Percentiles rank a stretch among this genome's conserved stretches.
Conservation (phyloP, 2,113 vertebrate species). For the Mustela nigripes region DNA sequence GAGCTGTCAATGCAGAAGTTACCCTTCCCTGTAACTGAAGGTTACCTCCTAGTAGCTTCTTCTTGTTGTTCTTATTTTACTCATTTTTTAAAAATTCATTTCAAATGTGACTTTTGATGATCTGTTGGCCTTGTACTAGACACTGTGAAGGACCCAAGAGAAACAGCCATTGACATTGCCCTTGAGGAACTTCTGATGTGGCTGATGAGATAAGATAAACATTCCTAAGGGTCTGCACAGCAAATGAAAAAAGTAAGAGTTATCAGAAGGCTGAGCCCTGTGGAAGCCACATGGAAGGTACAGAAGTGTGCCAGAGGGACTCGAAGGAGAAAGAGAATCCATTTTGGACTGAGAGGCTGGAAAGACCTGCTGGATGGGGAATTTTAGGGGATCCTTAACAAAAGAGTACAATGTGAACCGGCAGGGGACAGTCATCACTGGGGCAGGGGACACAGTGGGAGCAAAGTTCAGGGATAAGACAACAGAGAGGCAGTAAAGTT, state of each 20-base stretch:
- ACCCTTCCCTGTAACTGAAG: background rate
- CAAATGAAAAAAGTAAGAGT: background rate
- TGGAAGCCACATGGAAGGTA: fast-evolving
- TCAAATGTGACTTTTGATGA: background rate
- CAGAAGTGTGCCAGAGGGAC: background rate
- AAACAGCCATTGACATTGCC: background rate
- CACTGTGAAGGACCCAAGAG: background rate
- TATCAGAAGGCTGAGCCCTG: background rate
- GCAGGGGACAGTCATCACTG: background rate
- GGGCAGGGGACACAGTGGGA: too few species aligned
- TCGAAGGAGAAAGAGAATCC: background rate
- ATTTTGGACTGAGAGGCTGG: background rate
- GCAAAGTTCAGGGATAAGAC: background rate
- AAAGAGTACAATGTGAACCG: background rate
- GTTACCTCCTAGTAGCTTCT: background rate
- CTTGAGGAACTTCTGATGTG: background rate
- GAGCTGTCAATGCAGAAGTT: background rate
- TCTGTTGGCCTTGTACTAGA: fast-evolving
- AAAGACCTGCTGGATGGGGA: background rate
- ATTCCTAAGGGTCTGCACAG: background rate
- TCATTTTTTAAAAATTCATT: background rate
- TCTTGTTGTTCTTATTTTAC: background rate
- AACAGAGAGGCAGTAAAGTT: background rate
- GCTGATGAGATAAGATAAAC: background rate
- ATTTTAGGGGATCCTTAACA: background rate